phyloP scores from a whole-genome alignment of 2,888 invertebrate genomes.

The Eugnorisma glareosa region DNA sequence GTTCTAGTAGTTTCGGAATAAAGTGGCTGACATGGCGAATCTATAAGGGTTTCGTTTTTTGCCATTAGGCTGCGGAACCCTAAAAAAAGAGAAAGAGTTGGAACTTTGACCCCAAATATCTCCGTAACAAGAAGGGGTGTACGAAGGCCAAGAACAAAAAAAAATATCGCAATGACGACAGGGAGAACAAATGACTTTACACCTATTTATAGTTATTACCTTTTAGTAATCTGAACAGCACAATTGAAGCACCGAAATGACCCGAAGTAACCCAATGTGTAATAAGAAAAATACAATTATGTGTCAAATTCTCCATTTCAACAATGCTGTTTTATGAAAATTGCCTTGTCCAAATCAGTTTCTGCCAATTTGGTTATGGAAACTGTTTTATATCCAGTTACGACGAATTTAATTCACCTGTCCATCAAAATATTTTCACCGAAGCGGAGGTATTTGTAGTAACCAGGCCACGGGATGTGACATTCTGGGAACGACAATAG shows the following conservation, averaged over 20 bases:
- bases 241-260: not conserved
- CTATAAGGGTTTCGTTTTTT: too few species aligned
- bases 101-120: too few species aligned
- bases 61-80: too few species aligned
- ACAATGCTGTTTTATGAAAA: not conserved
- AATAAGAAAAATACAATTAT: not conserved
- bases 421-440: constrained; percentile 58
- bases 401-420: constrained; percentile 37
- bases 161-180: too few species aligned
- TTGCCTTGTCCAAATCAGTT: not conserved
- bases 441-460: constrained; percentile 54
- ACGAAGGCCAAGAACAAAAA: too few species aligned
- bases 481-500: constrained; percentile 57
- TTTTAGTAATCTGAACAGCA: not conserved
- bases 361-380: constrained; percentile 1
- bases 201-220: too few species aligned
- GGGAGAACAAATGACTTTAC: too few species aligned
- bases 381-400: constrained; percentile 1
- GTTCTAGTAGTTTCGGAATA: too few species aligned
- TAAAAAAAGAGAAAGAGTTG: too few species aligned
- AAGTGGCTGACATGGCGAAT: too few species aligned
- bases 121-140: too few species aligned
- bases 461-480: constrained; percentile 46
- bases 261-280: too few species aligned
- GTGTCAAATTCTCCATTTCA: not conserved